A percentile compares a stretch with the other conserved stretches of the same genome.
Evolutionary conservation across 2,797 vertebrate species (phyloP).

Genomic region (Silurus aristotelis): DNA sequence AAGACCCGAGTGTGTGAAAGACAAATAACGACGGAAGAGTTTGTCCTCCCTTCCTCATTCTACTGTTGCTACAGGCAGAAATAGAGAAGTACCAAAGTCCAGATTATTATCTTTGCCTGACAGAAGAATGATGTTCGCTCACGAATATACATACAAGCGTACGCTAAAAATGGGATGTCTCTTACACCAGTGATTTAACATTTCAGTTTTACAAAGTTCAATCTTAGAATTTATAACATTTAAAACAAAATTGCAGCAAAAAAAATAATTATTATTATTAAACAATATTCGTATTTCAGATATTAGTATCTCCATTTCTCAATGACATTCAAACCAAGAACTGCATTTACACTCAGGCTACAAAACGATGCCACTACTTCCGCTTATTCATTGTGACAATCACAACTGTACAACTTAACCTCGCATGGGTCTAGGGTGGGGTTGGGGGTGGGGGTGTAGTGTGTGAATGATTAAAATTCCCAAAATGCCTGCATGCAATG

Average conservation of each 20-base stretch:
- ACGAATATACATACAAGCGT: slow-evolving; percentile 15
- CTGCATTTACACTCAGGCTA: background rate
- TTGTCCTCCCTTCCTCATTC: slow-evolving; percentile 62
- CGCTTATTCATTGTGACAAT: background rate
- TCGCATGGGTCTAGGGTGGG: background rate
- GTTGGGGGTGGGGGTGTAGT: background rate
- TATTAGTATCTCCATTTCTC: background rate
- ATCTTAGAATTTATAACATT: background rate
- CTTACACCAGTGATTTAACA: background rate
- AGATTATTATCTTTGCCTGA: slow-evolving; percentile 57
- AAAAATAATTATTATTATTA: background rate
- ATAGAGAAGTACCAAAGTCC: slow-evolving; percentile 69
- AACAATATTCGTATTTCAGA: too few species aligned
- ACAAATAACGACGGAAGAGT: slow-evolving; percentile 51
- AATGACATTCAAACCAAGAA: background rate
- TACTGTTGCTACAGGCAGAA: slow-evolving; percentile 55
- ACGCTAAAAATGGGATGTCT: too few species aligned
- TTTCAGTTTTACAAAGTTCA: background rate
- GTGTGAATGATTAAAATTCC: background rate
- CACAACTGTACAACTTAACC: background rate
- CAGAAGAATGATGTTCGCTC: slow-evolving; percentile 39
- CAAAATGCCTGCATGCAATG: background rate
- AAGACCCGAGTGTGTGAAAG: slow-evolving; percentile 47
- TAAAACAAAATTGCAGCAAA: background rate
- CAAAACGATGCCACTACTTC: background rate